Conservation (phyloP, 2,797 vertebrate species). For the Microtus agrestis region DNA sequence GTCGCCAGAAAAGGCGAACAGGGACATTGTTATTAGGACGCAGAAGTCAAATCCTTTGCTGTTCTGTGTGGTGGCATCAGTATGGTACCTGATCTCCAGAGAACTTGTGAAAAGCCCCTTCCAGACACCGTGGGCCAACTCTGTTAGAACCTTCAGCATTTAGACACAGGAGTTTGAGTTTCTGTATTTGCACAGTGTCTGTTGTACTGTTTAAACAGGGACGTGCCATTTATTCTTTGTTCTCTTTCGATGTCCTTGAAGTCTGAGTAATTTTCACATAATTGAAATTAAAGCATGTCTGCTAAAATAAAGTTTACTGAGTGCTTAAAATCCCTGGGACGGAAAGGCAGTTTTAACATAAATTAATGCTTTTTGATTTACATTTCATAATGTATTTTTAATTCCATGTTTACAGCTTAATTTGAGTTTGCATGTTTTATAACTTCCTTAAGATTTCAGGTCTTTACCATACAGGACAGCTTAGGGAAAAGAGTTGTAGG, state of each 20-base stretch:
- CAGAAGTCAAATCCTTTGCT: background rate
- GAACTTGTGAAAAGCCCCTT: background rate
- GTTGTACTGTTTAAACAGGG: constrained; percentile 24
- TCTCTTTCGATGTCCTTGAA: constrained; percentile 57
- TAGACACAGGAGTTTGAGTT: background rate
- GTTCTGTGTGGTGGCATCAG: background rate
- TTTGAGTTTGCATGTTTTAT: constrained; percentile 69
- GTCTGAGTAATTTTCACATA: constrained; percentile 61
- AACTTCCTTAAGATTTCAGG: constrained; percentile 62
- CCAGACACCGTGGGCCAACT: background rate
- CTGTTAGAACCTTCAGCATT: constrained; percentile 22
- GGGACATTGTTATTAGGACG: background rate
- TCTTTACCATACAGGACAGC: constrained; percentile 14
- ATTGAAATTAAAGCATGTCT: constrained; percentile 64
- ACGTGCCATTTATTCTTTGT: constrained; percentile 55
- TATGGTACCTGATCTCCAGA: background rate
- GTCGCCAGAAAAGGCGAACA: background rate
- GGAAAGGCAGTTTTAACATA: constrained; percentile 62
- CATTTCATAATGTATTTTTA: constrained; percentile 73
- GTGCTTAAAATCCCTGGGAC: constrained; percentile 47
- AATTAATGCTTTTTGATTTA: constrained; percentile 73
- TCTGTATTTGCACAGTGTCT: constrained; percentile 25
- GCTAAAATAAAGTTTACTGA: constrained; percentile 62
- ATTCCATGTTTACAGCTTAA: constrained; percentile 64
- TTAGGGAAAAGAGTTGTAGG: constrained; percentile 43